A percentile compares a stretch with the other conserved stretches of the same genome.
These are phyloP conservation scores for Monoplex corrugatus DNA, from an alignment of 2,888 invertebrate species.

Conservation along the genomic window DNA sequence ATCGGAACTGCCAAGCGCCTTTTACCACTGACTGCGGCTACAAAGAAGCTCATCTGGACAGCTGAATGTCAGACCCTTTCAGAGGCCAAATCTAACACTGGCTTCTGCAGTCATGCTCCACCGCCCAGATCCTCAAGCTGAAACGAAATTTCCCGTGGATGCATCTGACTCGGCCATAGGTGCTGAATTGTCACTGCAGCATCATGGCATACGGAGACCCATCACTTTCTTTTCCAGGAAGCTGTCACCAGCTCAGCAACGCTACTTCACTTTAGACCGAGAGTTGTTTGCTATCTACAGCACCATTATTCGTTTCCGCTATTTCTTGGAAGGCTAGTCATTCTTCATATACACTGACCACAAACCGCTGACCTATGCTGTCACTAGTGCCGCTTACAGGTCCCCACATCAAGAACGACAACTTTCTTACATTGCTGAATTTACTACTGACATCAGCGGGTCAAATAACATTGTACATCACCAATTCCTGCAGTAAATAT, in stretches of 20 bases:
- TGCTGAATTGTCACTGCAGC: neutral
- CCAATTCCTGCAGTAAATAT: neutral
- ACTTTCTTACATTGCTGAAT: neutral
- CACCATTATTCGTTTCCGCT: neutral
- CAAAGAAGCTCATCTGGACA: constrained; percentile 11
- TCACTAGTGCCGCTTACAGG: neutral
- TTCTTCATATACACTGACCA: neutral
- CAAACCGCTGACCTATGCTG: neutral
- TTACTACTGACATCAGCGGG: neutral
- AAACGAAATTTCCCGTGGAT: neutral
- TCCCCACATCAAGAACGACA: neutral
- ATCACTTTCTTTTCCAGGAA: neutral
- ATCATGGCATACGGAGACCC: neutral
- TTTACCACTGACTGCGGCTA: neutral
- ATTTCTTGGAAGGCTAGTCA: neutral
- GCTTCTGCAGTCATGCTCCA: neutral
- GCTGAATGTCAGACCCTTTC: neutral
- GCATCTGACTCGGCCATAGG: constrained; percentile 11
- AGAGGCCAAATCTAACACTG: neutral
- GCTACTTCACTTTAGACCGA: neutral
- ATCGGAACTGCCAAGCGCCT: neutral
- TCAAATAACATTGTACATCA: neutral
- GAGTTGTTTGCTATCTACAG: neutral
- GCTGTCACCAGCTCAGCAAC: neutral
- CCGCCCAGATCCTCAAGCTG: neutral